phyloP scores from a whole-genome alignment of 1,140 invertebrate species.

The Ceratoteleas bidentatus region DNA sequence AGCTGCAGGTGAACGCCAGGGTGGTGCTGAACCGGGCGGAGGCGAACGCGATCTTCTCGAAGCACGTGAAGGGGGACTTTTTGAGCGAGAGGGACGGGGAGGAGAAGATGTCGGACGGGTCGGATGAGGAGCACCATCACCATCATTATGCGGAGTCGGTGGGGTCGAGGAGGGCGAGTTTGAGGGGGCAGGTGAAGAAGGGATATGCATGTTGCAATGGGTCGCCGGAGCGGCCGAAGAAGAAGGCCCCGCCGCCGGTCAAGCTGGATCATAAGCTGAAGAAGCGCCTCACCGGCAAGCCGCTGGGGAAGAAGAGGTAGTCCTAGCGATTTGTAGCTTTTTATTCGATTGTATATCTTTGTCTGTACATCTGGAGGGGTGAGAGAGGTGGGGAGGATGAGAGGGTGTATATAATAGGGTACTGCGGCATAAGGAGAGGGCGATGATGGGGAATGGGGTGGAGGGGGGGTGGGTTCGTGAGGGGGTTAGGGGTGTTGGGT shows the following conservation, averaged over 20 bases:
- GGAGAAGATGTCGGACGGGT: constrained; percentile 75
- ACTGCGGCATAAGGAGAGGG: too few relatives aligned
- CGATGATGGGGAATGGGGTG: too few relatives aligned
- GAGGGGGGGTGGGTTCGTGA: too few relatives aligned
- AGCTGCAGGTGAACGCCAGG: constrained; percentile 73
- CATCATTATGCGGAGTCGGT: constrained; percentile 69
- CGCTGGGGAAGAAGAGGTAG: constrained; percentile 79
- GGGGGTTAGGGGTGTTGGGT: too few relatives aligned
- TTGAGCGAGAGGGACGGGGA: constrained; percentile 62
- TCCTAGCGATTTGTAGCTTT: constrained; percentile 74
- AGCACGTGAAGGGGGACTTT: constrained; percentile 66
- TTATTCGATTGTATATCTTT: constrained; percentile 55
- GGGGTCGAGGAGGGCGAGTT: constrained; percentile 79
- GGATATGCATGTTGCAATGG: constrained; percentile 82
- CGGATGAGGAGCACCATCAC: constrained; percentile 75
- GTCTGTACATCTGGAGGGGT: constrained; percentile 49
- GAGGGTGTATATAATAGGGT: not conserved
- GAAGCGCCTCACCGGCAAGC: constrained; percentile 74
- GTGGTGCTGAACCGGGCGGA: constrained; percentile 74
- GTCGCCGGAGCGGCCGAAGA: constrained; percentile 77
- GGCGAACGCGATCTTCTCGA: constrained; percentile 63
- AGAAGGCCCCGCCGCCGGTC: constrained; percentile 67
- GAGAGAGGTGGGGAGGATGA: too few relatives aligned
- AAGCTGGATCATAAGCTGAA: constrained; percentile 76
- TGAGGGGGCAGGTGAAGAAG: constrained; percentile 82